Base-by-base conservation (phyloP, 2,797 vertebrate species). In the Tadarida brasiliensis region DNA sequence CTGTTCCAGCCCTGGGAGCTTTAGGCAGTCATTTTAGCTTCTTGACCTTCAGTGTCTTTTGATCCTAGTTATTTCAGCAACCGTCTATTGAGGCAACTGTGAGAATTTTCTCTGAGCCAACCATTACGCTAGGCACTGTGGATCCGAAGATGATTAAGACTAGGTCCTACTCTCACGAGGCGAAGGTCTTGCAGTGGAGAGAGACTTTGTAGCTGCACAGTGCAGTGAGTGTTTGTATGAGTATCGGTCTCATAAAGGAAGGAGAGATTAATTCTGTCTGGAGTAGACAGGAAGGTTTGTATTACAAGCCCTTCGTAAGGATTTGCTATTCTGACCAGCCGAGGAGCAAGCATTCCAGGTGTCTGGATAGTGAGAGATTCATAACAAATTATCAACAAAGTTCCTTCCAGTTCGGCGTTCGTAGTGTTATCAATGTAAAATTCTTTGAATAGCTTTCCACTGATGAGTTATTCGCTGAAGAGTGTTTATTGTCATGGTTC, bases 371-470 rank as follows among this genome's bases (percentile, higher is more conserved):
- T 74, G 68, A 96, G 93, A 94, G 61, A 82, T 89, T 95, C 86
- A 80, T 92, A 95, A 81, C 91, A 84, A 90, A 96, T 95, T 68
- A 91, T 91, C 96, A 95, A 57, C 96, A 83, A 67, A 93, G 92
- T 85, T 92, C 91, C 94, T 77, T 90, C 88, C 87, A 81, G 76
- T 84, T 77, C 67, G 63, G 57, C 59, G 28, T 71, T 56, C 76
- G 56, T 35, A 26, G 91, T 63, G 93, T 96, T 96, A 91, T 94
- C 89, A 57, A 44, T 90, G 94, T 90, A 84, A 96, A 96, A 96
- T 97, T 96, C 96, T 90, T 96, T 33, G 82, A 96, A 96, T 97
- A 96, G 59, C 91, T 97, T 95, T 96, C 83, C 96, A 90, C 89
- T 85, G 76, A 91, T 94, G 89, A 96, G 87, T 94, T 95, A 92